These are phyloP conservation scores for Eretmochelys imbricata DNA, from an alignment of 2,113 vertebrate genomes.

Conservation along the genomic window DNA sequence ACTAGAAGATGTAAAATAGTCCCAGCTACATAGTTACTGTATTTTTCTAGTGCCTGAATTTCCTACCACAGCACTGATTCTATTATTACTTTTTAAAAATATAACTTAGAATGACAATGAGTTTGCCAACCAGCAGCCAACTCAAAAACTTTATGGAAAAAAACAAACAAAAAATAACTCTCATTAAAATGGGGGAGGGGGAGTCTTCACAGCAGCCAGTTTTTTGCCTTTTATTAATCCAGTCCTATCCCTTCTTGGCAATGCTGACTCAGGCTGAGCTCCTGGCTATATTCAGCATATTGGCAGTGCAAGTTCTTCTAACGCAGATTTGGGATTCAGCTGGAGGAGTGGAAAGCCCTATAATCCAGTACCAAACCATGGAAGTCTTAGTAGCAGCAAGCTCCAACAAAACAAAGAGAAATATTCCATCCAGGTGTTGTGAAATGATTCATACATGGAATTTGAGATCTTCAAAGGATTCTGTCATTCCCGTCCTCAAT, in stretches of 20 bases:
- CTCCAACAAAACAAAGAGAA: constrained; percentile 33
- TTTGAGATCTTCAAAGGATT: constrained; percentile 63
- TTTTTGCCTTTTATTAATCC: not conserved
- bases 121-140: constrained; percentile 93
- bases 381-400: constrained; percentile 37
- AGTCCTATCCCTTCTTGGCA: constrained; percentile 19
- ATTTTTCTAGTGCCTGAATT: constrained; percentile 60
- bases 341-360: not conserved
- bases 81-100: constrained; percentile 68
- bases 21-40: constrained; percentile 45
- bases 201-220: constrained; percentile 12
- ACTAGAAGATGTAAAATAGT: not conserved
- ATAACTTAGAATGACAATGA: constrained; percentile 74
- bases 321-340: not conserved
- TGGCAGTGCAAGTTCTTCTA: not conserved
- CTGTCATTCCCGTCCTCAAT: constrained; percentile 50
- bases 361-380: not conserved
- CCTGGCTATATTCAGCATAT: constrained; percentile 2
- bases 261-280: not conserved
- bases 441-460: constrained; percentile 73
- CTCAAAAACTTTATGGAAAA: constrained; percentile 70
- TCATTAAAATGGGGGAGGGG: not conserved
- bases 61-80: constrained; percentile 69
- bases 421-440: constrained; percentile 70
- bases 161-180: not conserved